These are phyloP conservation scores for Sinocyclocheilus anophthalmus DNA, from an alignment of 2,113 vertebrate species.

Conservation along the genomic window DNA sequence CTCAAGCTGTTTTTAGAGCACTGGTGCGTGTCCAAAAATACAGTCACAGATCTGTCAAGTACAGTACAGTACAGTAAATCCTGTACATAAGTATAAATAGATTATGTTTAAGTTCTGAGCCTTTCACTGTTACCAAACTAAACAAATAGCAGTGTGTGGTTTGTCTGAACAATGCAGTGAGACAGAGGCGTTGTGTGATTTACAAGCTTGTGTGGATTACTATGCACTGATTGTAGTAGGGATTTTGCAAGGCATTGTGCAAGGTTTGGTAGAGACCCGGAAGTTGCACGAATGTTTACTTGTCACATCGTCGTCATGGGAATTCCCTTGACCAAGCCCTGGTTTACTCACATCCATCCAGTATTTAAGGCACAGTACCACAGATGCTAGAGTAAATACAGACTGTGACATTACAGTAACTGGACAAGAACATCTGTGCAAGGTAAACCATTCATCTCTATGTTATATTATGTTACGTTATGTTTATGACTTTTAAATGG, in stretches of 20 bases:
- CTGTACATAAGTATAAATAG: background rate
- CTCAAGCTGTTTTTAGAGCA: background rate
- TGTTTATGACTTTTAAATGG: background rate
- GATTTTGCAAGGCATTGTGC: conserved; percentile 29
- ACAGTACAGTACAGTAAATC: background rate
- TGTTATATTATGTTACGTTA: background rate
- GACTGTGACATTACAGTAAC: conserved; percentile 5
- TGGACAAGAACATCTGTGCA: conserved; percentile 15
- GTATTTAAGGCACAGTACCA: conserved; percentile 45
- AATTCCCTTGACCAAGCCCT: conserved; percentile 23
- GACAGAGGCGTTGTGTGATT: conserved; percentile 20
- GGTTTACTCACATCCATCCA: conserved; percentile 25
- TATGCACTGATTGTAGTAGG: conserved; percentile 26
- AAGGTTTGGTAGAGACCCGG: background rate
- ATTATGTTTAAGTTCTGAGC: background rate
- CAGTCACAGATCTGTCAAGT: background rate
- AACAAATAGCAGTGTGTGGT: background rate
- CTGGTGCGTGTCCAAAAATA: background rate
- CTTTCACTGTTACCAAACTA: background rate
- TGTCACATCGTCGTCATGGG: conserved; percentile 1
- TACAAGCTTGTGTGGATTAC: conserved; percentile 34
- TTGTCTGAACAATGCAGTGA: conserved; percentile 24
- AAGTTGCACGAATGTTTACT: conserved; percentile 44
- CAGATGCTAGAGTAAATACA: background rate
- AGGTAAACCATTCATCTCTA: conserved; percentile 46